These are phyloP conservation scores for Paracentrotus lividus DNA, from an alignment of 53 echinoderm and acorn worm genomes.

Conservation along the genomic window DNA sequence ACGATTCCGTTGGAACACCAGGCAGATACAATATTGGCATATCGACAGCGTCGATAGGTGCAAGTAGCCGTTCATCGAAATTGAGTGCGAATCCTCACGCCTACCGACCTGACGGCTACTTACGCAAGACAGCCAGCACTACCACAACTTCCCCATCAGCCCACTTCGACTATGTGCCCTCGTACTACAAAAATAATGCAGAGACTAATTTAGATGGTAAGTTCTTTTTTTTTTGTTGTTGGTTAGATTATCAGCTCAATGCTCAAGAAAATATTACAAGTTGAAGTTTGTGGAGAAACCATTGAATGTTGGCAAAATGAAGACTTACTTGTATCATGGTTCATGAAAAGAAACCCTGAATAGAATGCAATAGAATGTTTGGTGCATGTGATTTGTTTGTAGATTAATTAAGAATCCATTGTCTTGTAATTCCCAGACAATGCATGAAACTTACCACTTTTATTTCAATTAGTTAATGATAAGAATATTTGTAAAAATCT, in stretches of 20 bases:
- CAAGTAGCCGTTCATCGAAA: constrained; percentile 83
- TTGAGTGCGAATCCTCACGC: constrained; percentile 70
- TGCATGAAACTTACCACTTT: neutral
- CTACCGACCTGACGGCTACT: constrained; percentile 90
- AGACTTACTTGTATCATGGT: too few relatives aligned
- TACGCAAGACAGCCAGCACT: constrained; percentile 89
- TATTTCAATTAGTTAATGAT: neutral
- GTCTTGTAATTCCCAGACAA: neutral
- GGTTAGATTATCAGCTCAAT: too few relatives aligned
- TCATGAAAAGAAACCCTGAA: too few relatives aligned
- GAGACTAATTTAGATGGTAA: constrained; percentile 98
- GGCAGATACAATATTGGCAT: constrained; percentile 93
- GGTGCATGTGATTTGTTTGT: too few relatives aligned
- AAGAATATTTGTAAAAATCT: neutral
- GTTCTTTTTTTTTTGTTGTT: constrained; percentile 24
- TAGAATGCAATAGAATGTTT: too few relatives aligned
- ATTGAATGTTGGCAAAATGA: too few relatives aligned
- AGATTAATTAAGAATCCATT: neutral
- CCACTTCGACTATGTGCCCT: constrained; percentile 89
- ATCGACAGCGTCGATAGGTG: constrained; percentile 89
- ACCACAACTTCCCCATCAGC: constrained; percentile 88
- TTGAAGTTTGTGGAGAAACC: too few relatives aligned
- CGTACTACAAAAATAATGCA: constrained; percentile 87
- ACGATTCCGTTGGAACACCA: constrained; percentile 73
- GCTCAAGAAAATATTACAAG: too few relatives aligned